Conservation (phyloP, 1,140 invertebrate species). For the Aethina tumida region DNA sequence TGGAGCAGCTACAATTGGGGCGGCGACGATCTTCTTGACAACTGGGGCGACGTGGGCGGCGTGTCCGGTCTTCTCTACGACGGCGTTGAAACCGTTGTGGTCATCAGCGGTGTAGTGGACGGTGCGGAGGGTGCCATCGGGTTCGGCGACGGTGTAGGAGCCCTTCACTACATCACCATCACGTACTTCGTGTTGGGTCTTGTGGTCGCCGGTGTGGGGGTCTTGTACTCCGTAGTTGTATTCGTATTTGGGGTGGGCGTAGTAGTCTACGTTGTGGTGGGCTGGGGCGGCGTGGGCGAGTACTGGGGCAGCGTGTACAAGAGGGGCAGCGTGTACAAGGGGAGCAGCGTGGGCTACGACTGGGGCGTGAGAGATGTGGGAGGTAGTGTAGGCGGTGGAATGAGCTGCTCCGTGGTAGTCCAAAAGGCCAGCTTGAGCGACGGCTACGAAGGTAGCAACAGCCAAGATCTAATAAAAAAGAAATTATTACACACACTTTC, state of each 20-base stretch:
- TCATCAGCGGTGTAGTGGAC: slow-evolving; percentile 54
- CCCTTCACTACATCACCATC: slow-evolving; percentile 54
- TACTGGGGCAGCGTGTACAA: slow-evolving; percentile 27
- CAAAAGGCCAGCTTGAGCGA: slow-evolving; percentile 4
- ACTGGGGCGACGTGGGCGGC: neutral
- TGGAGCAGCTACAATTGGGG: slow-evolving; percentile 4
- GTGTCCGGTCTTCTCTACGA: slow-evolving; percentile 25
- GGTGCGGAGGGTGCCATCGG: slow-evolving; percentile 49
- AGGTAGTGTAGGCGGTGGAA: slow-evolving; percentile 4
- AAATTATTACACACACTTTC: too few relatives aligned
- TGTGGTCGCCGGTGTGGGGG: slow-evolving; percentile 45
- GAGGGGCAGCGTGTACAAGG: slow-evolving; percentile 16
- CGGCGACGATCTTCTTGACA: neutral
- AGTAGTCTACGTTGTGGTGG: slow-evolving; percentile 20
- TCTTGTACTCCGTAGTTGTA: slow-evolving; percentile 47
- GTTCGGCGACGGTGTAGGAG: slow-evolving; percentile 50
- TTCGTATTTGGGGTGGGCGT: slow-evolving; percentile 41
- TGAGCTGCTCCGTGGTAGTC: slow-evolving; percentile 4
- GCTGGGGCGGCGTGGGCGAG: neutral
- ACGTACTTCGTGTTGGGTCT: slow-evolving; percentile 46
- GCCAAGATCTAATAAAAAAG: too few relatives aligned
- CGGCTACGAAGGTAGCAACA: slow-evolving; percentile 6
- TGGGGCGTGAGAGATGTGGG: slow-evolving; percentile 2
- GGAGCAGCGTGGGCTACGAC: slow-evolving; percentile 9
- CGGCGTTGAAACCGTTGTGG: slow-evolving; percentile 39